These are phyloP conservation scores for Metaphire vulgaris DNA, from an alignment of 1,140 invertebrate species.

Conservation along the genomic window DNA sequence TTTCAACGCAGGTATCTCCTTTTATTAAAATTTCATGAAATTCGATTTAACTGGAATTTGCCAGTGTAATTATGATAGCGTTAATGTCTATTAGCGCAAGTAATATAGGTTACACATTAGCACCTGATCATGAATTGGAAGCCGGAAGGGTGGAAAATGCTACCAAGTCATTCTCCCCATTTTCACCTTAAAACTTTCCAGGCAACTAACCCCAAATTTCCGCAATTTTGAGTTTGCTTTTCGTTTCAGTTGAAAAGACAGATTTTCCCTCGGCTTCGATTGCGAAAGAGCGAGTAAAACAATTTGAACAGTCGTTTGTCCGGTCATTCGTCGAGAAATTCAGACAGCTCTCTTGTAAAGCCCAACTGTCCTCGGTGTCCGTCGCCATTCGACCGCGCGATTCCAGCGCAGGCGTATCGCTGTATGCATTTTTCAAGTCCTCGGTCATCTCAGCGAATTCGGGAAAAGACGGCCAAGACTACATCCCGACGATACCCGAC, in stretches of 20 bases:
- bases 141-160: not conserved
- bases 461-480: not conserved
- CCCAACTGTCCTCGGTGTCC: conserved; percentile 15
- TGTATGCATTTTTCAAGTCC: not conserved
- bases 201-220: not conserved
- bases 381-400: conserved; percentile 7
- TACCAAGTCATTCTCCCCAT: not conserved
- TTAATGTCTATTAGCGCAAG: too few species aligned
- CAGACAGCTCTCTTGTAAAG: not conserved
- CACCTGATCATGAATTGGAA: too few species aligned
- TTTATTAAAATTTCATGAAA: too few species aligned
- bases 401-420: not conserved
- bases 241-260: not conserved
- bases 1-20: too few species aligned
- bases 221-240: too few species aligned
- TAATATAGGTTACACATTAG: too few species aligned
- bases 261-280: conserved; percentile 18
- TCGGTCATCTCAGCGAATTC: not conserved
- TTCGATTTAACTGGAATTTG: too few species aligned
- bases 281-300: not conserved
- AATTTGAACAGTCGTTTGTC: conserved; percentile 16
- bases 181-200: not conserved
- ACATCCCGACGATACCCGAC: not conserved
- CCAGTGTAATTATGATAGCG: too few species aligned
- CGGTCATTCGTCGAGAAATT: conserved; percentile 5